Conservation (phyloP, 2,797 vertebrate genomes). For the Gorsachius magnificus region DNA sequence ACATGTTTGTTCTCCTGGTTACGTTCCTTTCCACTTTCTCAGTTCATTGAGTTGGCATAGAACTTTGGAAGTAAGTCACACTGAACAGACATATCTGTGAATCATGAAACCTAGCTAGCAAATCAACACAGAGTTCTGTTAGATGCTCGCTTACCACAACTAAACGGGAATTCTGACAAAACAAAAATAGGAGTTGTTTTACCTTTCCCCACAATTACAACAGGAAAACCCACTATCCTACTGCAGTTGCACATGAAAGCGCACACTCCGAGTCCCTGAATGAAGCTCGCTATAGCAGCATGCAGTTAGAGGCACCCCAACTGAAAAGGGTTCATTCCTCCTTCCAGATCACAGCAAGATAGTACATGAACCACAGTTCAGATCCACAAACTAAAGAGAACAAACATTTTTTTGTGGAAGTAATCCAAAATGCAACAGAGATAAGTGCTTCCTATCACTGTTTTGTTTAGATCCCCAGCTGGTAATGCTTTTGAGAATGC, state of each 20-base stretch:
- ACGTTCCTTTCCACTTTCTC: not conserved
- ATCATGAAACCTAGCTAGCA: not conserved
- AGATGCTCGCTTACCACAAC: not conserved
- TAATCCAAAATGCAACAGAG: not conserved
- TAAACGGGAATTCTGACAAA: not conserved
- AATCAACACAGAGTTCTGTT: not conserved
- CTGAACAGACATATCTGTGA: not conserved
- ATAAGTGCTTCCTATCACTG: not conserved
- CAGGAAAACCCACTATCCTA: not conserved
- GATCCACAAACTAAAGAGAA: not conserved
- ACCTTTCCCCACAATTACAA: not conserved
- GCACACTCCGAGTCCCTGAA: accelerated
- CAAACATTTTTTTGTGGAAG: not conserved
- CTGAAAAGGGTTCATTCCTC: not conserved
- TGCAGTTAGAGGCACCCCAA: not conserved
- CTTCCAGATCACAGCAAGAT: not conserved
- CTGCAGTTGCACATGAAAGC: not conserved
- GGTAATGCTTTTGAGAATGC: not conserved
- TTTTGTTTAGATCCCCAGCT: not conserved
- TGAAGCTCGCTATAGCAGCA: not conserved
- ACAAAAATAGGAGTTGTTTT: not conserved
- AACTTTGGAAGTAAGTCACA: not conserved
- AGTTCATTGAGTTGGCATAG: not conserved
- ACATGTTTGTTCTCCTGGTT: not conserved
- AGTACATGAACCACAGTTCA: not conserved